These are phyloP conservation scores for Ischnura elegans DNA, from an alignment of 2,888 invertebrate species.

Conservation along the genomic window DNA sequence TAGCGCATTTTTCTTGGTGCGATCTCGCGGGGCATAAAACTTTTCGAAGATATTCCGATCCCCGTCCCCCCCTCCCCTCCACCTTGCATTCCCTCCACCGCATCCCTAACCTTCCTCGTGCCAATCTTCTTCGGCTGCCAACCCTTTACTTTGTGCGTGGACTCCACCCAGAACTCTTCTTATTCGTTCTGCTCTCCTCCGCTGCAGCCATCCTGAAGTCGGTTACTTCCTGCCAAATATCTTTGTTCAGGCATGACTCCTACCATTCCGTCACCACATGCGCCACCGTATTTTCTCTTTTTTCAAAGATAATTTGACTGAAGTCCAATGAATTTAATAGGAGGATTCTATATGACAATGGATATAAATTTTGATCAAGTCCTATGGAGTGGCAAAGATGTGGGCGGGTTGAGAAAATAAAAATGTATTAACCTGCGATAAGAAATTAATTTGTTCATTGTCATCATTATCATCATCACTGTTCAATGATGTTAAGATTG, in stretches of 20 bases:
- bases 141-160: not conserved
- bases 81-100: not conserved
- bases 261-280: not conserved
- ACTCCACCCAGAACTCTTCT: conserved; percentile 7
- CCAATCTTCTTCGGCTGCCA: not conserved
- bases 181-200: not conserved
- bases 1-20: conserved; percentile 44
- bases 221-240: not conserved
- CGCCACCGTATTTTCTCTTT: too few relatives aligned
- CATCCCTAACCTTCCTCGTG: not conserved
- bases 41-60: conserved; percentile 44
- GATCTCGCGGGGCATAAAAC: conserved; percentile 44
- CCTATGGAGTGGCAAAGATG: too few relatives aligned
- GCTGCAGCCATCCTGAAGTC: not conserved
- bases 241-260: not conserved
- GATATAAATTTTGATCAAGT: too few relatives aligned
- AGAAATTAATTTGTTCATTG: too few relatives aligned
- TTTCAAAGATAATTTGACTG: too few relatives aligned
- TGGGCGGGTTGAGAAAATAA: too few relatives aligned
- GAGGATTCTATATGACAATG: too few relatives aligned
- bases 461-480: too few relatives aligned
- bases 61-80: not conserved
- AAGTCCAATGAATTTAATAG: too few relatives aligned
- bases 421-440: too few relatives aligned
- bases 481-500: too few relatives aligned